These are phyloP conservation scores for Drosophila persimilis DNA, from an alignment of 1,140 invertebrate species.

Conservation along the genomic window DNA sequence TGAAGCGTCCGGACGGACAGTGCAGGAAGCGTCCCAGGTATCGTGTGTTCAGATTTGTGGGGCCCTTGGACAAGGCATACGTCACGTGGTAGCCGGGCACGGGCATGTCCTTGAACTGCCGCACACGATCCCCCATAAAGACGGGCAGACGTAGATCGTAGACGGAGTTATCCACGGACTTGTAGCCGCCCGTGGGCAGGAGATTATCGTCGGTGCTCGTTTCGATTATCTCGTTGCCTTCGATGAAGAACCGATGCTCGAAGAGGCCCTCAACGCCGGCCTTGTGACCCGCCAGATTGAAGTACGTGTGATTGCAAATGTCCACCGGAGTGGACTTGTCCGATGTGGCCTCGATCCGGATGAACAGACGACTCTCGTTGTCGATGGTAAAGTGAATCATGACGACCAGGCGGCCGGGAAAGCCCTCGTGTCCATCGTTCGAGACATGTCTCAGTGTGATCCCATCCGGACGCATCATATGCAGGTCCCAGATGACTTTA, in stretches of 20 bases:
- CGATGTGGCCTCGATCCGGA: conserved; percentile 89
- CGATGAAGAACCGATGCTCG: conserved; percentile 89
- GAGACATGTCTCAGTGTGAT: conserved; percentile 87
- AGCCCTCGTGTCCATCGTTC: conserved; percentile 92
- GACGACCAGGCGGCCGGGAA: conserved; percentile 89
- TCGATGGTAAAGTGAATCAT: conserved; percentile 89
- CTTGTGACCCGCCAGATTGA: conserved; percentile 94
- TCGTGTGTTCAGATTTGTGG: conserved; percentile 38
- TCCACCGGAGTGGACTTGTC: conserved; percentile 93
- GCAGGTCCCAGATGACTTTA: conserved; percentile 87
- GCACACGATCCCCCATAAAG: conserved; percentile 84
- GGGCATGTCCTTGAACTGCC: conserved; percentile 72
- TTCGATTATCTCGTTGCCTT: conserved; percentile 90
- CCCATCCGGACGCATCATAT: conserved; percentile 69
- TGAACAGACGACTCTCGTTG: conserved; percentile 87
- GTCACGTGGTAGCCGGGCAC: conserved; percentile 89
- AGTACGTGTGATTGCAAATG: conserved; percentile 96
- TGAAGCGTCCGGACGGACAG: conserved; percentile 85
- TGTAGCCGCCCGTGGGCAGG: conserved; percentile 91
- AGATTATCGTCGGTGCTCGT: conserved; percentile 84
- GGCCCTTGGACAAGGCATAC: conserved; percentile 85
- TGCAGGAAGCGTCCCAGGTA: conserved; percentile 55
- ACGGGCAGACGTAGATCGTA: conserved; percentile 88
- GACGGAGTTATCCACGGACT: conserved; percentile 85
- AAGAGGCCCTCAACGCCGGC: conserved; percentile 85